phyloP scores from a whole-genome alignment of 2,888 invertebrate species.

The Netelia fuscicornis region DNA sequence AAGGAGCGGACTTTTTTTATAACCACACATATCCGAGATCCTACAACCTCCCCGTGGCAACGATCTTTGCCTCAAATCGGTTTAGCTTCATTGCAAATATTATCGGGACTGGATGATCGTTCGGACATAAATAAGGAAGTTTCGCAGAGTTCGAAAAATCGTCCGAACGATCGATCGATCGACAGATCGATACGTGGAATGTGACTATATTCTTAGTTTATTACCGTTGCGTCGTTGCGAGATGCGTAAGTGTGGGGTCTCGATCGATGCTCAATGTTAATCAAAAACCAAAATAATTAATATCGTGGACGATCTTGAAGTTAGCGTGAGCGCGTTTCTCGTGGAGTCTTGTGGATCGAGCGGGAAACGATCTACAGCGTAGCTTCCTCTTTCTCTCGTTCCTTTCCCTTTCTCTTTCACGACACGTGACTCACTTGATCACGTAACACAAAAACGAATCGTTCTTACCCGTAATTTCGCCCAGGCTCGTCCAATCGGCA shows the following conservation, averaged over 20 bases:
- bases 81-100: neutral
- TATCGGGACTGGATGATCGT: neutral
- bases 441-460: conserved; percentile 30
- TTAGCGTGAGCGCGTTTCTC: neutral
- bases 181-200: too few relatives aligned
- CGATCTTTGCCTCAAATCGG: conserved; percentile 15
- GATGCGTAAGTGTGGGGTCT: conserved; percentile 5
- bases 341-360: neutral
- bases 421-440: neutral
- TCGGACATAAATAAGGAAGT: neutral
- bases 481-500: neutral
- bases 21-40: conserved; percentile 35
- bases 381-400: neutral
- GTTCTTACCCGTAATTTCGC: neutral
- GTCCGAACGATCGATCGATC: neutral
- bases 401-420: conserved; percentile 16
- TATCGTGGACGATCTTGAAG: conserved; percentile 14
- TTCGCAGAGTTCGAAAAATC: neutral
- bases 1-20: conserved; percentile 23
- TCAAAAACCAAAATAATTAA: conserved; percentile 68
- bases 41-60: neutral
- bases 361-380: neutral
- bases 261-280: conserved; percentile 67
- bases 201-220: conserved; percentile 12
- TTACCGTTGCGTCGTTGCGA: neutral